Evolutionary conservation across 2,797 vertebrate genomes (phyloP).

Genomic region (Chiloscyllium punctatum): DNA sequence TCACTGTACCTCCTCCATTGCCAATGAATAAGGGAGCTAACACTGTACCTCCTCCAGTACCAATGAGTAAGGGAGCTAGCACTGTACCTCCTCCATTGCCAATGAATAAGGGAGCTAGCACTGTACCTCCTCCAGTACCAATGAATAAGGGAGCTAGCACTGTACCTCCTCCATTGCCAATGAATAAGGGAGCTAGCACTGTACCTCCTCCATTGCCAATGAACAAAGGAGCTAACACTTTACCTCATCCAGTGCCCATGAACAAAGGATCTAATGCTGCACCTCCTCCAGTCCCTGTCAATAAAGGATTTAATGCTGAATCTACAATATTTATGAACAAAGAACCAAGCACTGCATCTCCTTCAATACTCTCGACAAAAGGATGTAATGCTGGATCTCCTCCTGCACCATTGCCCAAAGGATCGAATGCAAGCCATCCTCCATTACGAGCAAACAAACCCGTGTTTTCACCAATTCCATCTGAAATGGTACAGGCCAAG

Average conservation of each 20-base stretch:
- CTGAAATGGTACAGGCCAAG: slow-evolving; percentile 46
- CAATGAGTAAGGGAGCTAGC: neutral
- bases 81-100: neutral
- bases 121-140: neutral
- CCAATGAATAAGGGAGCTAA: neutral
- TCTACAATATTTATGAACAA: neutral
- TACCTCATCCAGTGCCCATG: neutral
- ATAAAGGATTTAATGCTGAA: neutral
- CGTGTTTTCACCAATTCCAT: slow-evolving; percentile 44
- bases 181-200: neutral
- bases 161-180: neutral
- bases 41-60: neutral
- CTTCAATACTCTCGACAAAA: neutral
- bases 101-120: neutral
- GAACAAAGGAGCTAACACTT: neutral
- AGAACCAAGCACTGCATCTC: neutral
- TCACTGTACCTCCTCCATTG: neutral
- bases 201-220: neutral
- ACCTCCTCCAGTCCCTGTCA: neutral
- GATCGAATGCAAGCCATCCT: slow-evolving; percentile 39
- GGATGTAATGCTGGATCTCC: neutral
- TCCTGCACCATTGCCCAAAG: neutral
- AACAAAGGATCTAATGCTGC: neutral
- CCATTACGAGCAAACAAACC: slow-evolving; percentile 50
- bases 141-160: neutral